phyloP scores from a whole-genome alignment of 2,113 vertebrate species.

The Prinia subflava region DNA sequence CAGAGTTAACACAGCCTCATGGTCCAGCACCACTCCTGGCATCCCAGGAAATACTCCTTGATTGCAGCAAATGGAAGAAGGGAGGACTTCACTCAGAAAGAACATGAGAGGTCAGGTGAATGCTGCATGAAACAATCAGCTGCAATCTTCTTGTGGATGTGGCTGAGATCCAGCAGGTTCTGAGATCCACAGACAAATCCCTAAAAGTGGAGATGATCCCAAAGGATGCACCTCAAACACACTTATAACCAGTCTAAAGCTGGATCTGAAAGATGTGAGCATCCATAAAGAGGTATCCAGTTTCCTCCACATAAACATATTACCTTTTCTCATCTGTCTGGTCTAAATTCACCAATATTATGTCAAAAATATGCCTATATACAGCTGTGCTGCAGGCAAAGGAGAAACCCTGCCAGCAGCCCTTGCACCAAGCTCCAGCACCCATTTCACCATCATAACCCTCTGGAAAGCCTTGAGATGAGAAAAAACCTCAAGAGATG shows the following conservation, averaged over 20 bases:
- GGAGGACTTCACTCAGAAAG: background rate
- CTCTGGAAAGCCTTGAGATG: background rate
- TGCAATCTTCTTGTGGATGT: slow-evolving; percentile 4
- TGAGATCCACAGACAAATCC: slow-evolving; percentile 7
- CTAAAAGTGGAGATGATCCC: background rate
- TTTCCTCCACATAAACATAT: background rate
- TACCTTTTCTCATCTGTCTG: background rate
- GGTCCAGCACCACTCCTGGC: slow-evolving; percentile 8
- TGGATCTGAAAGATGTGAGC: background rate
- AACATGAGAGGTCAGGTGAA: background rate
- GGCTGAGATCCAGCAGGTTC: slow-evolving; percentile 1
- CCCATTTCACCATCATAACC: background rate
- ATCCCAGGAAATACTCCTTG: background rate
- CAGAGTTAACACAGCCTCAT: slow-evolving; percentile 13
- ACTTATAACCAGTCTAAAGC: background rate
- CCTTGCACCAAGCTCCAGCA: background rate
- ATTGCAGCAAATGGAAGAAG: slow-evolving; percentile 8
- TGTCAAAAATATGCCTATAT: background rate
- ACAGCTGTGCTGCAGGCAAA: background rate
- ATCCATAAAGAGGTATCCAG: background rate
- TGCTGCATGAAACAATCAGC: background rate
- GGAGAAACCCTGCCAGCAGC: background rate
- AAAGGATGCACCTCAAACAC: background rate
- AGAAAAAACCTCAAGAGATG: background rate
- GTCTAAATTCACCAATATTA: background rate